Percentiles rank a stretch among this genome's conserved stretches.
Evolutionary conservation across 2,797 vertebrate genomes (phyloP).

Genomic region (Oreochromis mossambicus): DNA sequence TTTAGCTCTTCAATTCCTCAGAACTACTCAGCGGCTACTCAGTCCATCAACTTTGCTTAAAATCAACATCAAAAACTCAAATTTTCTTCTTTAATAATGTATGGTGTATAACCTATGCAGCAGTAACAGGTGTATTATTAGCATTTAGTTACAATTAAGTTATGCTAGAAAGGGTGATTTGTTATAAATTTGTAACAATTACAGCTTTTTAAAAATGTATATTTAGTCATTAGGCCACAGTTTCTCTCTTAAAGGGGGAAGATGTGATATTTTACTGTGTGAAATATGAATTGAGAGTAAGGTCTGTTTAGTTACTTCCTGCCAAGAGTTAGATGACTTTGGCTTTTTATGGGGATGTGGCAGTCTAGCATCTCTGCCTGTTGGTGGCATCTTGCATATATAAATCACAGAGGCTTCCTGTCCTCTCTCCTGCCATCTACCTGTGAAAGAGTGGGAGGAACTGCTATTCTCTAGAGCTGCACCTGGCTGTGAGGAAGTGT

Average conservation of each 20-base stretch:
- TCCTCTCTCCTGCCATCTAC: background rate
- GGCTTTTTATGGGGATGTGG: background rate
- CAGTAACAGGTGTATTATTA: rapidly evolving
- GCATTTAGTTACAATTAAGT: background rate
- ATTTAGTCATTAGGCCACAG: background rate
- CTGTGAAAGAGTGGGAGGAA: background rate
- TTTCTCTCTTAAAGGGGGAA: background rate
- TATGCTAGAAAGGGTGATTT: background rate
- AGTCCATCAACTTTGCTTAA: background rate
- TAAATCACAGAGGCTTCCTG: background rate
- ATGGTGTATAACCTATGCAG: rapidly evolving
- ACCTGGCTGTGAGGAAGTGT: background rate
- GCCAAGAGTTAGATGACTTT: background rate
- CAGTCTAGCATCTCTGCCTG: background rate
- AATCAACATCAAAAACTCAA: background rate
- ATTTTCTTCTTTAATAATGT: background rate
- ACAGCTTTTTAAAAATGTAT: background rate
- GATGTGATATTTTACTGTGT: background rate
- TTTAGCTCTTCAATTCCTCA: background rate
- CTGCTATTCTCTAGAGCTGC: background rate
- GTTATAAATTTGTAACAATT: background rate
- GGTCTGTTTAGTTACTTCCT: background rate
- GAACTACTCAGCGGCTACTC: background rate
- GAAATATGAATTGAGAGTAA: background rate
- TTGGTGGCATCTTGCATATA: background rate